Evolutionary conservation across 2,113 vertebrate genomes (phyloP).

Genomic region (Gobiocypris rarus): DNA sequence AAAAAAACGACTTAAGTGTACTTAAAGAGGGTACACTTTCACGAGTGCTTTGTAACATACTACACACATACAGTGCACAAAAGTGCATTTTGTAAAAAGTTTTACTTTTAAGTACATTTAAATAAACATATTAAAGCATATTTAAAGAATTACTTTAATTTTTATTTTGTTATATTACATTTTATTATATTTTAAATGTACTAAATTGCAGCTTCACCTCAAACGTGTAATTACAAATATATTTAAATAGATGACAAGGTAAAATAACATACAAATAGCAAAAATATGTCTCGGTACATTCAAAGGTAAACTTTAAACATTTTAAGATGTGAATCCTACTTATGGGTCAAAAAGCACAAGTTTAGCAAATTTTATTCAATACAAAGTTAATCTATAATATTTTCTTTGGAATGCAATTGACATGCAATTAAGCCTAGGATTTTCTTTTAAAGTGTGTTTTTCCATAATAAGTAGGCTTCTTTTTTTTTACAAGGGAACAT

Average conservation of each 20-base stretch:
- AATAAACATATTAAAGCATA: not conserved
- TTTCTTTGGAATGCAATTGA: not conserved
- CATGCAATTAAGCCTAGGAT: too few species aligned
- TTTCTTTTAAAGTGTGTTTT: too few species aligned
- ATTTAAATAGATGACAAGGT: not conserved
- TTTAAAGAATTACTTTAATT: not conserved
- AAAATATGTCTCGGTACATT: too few species aligned
- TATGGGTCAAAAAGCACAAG: not conserved
- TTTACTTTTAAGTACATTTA: not conserved
- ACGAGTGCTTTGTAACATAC: not conserved
- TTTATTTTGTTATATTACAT: not conserved
- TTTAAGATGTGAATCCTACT: too few species aligned
- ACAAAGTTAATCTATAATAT: not conserved
- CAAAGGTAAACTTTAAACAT: not conserved
- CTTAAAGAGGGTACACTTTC: too few species aligned
- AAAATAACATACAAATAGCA: too few species aligned
- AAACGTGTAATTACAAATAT: not conserved
- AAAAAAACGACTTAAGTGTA: not conserved
- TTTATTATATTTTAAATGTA: not conserved
- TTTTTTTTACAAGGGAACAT: not conserved
- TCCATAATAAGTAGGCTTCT: not conserved
- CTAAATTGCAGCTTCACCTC: not conserved
- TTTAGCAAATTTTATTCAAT: not conserved
- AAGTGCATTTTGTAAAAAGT: not conserved
- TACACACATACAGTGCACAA: not conserved